Conservation (phyloP, 35 echinoderm and acorn worm species). For the Ptychodera flava region DNA sequence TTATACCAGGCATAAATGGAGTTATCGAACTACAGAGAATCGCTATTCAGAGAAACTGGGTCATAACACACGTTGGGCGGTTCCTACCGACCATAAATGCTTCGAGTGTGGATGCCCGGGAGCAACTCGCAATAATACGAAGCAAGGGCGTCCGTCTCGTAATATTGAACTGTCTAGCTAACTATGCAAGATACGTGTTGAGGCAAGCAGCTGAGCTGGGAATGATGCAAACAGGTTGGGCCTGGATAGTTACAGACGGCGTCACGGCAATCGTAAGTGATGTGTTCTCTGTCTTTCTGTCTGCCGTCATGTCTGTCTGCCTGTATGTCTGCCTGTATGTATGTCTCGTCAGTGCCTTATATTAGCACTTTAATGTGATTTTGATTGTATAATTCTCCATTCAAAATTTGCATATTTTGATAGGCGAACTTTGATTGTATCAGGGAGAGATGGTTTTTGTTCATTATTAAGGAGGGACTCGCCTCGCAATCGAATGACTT, state of each 20-base stretch:
- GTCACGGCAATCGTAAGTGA: slow-evolving; percentile 2
- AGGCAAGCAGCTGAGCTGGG: slow-evolving; percentile 2
- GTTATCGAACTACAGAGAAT: slow-evolving; percentile 12
- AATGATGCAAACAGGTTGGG: slow-evolving; percentile 9
- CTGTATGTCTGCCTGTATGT: background rate
- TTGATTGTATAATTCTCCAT: too few species aligned
- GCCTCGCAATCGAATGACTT: too few species aligned
- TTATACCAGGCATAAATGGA: slow-evolving; percentile 7
- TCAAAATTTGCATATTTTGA: too few species aligned
- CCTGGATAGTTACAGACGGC: slow-evolving; percentile 12
- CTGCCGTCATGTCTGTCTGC: background rate
- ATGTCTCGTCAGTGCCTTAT: too few species aligned
- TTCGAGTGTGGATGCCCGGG: background rate
- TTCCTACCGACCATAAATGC: background rate
- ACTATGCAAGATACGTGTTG: background rate
- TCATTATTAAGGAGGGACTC: too few species aligned
- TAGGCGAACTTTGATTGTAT: too few species aligned
- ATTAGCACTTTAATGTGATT: too few species aligned
- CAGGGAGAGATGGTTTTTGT: too few species aligned
- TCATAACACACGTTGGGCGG: background rate
- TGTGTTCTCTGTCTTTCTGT: background rate
- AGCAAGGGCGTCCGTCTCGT: background rate
- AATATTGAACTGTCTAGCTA: slow-evolving; percentile 9
- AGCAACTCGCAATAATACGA: slow-evolving; percentile 1
- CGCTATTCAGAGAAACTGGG: background rate